Evolutionary conservation across 2,113 vertebrate genomes (phyloP).

Genomic region (Trogon melanurus): DNA sequence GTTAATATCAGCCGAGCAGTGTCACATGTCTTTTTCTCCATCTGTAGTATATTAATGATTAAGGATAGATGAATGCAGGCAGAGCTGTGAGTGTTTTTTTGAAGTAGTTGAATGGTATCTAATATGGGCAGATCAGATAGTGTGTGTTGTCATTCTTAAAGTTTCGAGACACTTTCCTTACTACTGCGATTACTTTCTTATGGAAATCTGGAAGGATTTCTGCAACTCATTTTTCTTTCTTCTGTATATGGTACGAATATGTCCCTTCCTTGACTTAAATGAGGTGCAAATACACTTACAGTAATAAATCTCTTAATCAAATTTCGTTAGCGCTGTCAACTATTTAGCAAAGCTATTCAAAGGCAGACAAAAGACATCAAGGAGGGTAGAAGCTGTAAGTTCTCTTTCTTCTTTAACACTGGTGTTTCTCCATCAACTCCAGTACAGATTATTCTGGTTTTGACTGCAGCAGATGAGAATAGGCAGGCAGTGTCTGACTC

Average conservation of each 20-base stretch:
- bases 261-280: neutral
- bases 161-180: neutral
- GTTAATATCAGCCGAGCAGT: neutral
- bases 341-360: neutral
- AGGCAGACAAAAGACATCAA: neutral
- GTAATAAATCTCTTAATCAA: neutral
- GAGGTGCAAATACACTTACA: neutral
- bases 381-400: neutral
- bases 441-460: neutral
- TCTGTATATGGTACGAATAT: neutral
- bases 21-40: neutral
- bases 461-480: neutral
- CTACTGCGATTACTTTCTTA: neutral
- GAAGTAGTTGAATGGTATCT: neutral
- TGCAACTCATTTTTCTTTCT: neutral
- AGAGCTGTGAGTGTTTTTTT: neutral
- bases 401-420: neutral
- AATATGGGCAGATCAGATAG: neutral
- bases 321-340: neutral
- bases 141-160: neutral
- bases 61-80: neutral
- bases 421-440: neutral
- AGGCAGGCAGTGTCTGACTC: neutral
- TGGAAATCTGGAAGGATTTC: neutral
- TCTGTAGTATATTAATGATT: neutral